Conservation (phyloP, 1,140 invertebrate genomes). For the Adoxophyes honmai region DNA sequence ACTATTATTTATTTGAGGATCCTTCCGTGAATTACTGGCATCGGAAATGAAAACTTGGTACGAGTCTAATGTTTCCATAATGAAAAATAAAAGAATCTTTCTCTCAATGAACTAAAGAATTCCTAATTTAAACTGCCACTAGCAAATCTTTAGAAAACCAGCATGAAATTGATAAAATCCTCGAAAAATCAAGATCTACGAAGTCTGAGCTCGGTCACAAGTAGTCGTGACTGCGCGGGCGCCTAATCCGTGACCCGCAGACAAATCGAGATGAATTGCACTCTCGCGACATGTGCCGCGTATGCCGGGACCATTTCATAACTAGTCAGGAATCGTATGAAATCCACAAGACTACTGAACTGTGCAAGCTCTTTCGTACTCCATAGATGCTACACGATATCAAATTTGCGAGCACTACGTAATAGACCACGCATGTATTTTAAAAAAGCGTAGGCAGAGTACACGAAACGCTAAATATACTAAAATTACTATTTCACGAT, state of each 20-base stretch:
- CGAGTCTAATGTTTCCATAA: no score
- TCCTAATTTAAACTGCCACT: no score
- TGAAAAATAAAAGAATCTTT: no score
- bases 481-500: not conserved
- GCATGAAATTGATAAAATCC: not conserved
- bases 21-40: no score
- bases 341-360: constrained; percentile 11
- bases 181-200: not conserved
- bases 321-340: constrained; percentile 17
- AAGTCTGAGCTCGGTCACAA: not conserved
- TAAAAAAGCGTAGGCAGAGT: no score
- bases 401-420: no score
- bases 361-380: not conserved
- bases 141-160: not conserved
- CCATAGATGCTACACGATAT: not conserved
- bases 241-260: constrained; percentile 52
- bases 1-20: no score
- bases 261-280: constrained; percentile 74
- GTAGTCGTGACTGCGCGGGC: not conserved
- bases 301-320: constrained; percentile 48
- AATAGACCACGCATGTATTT: not conserved
- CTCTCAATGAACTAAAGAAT: no score
- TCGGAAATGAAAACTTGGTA: no score
- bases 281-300: constrained; percentile 43
- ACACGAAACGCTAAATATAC: no score